phyloP scores from a whole-genome alignment of 1,140 invertebrate genomes.

The Drosophila tropicalis region DNA sequence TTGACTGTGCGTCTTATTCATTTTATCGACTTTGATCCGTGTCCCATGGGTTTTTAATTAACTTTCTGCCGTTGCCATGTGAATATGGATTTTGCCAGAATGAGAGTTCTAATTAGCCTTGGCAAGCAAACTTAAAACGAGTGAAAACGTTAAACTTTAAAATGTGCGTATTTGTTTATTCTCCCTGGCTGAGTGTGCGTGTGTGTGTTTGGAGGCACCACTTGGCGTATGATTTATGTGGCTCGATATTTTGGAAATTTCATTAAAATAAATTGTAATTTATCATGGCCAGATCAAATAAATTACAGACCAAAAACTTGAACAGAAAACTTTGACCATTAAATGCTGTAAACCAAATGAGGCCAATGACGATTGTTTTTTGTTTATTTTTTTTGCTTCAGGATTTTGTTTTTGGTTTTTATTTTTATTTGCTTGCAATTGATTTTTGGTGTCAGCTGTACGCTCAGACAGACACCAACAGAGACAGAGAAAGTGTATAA shows the following conservation, averaged over 20 bases:
- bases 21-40: slow-evolving; percentile 54
- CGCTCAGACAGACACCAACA: slow-evolving; percentile 30
- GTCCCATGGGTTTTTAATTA: slow-evolving; percentile 66
- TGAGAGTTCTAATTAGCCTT: background rate
- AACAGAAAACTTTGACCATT: slow-evolving; percentile 70
- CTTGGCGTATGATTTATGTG: slow-evolving; percentile 77
- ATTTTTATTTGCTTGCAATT: slow-evolving; percentile 69
- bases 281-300: slow-evolving; percentile 74
- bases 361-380: slow-evolving; percentile 58
- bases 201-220: slow-evolving; percentile 37
- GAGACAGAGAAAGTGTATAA: background rate
- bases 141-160: slow-evolving; percentile 31
- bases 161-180: slow-evolving; percentile 2
- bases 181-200: too few species aligned
- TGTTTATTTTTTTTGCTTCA: slow-evolving; percentile 19
- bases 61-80: slow-evolving; percentile 55
- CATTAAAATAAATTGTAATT: slow-evolving; percentile 78
- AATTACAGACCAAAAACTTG: slow-evolving; percentile 56
- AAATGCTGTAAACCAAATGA: slow-evolving; percentile 68
- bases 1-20: slow-evolving; percentile 20
- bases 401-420: slow-evolving; percentile 23
- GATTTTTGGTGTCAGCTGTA: slow-evolving; percentile 79
- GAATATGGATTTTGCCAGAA: background rate
- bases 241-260: slow-evolving; percentile 55
- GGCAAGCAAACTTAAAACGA: slow-evolving; percentile 9